These are phyloP conservation scores for Macropodus opercularis DNA, from an alignment of 2,797 vertebrate genomes.

Conservation along the genomic window DNA sequence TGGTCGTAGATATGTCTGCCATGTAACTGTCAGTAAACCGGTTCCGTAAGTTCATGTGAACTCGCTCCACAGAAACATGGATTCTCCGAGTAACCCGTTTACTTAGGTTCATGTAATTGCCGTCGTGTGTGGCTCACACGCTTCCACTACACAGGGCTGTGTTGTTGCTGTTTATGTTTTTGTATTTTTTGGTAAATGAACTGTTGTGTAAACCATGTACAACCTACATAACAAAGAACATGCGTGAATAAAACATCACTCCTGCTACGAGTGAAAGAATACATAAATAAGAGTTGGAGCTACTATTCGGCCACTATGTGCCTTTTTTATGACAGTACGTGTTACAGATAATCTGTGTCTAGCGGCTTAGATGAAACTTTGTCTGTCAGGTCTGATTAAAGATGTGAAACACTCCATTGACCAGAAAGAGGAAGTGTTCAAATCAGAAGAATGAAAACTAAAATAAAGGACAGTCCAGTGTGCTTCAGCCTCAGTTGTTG, in stretches of 20 bases:
- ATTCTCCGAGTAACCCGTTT: too few species aligned
- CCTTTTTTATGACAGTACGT: too few species aligned
- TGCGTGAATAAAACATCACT: conserved; percentile 16
- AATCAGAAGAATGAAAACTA: too few species aligned
- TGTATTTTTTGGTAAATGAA: neutral
- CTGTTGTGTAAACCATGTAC: neutral
- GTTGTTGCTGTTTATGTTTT: neutral
- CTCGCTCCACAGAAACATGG: too few species aligned
- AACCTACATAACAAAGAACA: conserved; percentile 5
- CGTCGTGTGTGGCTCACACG: too few species aligned
- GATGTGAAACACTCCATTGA: neutral
- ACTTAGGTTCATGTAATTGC: too few species aligned
- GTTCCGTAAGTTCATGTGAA: too few species aligned
- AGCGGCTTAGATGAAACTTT: neutral
- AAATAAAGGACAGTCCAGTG: neutral
- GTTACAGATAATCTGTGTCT: too few species aligned
- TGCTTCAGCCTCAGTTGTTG: too few species aligned
- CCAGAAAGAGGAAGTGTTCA: neutral
- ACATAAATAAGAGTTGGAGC: neutral
- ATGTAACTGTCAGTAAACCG: too few species aligned
- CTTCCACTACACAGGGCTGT: neutral
- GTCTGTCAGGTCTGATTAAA: neutral
- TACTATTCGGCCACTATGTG: too few species aligned
- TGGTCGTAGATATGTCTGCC: too few species aligned
- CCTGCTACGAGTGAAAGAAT: neutral